Evolutionary conservation across 2,113 vertebrate species (phyloP).

Genomic region (Donacobius atricapilla): DNA sequence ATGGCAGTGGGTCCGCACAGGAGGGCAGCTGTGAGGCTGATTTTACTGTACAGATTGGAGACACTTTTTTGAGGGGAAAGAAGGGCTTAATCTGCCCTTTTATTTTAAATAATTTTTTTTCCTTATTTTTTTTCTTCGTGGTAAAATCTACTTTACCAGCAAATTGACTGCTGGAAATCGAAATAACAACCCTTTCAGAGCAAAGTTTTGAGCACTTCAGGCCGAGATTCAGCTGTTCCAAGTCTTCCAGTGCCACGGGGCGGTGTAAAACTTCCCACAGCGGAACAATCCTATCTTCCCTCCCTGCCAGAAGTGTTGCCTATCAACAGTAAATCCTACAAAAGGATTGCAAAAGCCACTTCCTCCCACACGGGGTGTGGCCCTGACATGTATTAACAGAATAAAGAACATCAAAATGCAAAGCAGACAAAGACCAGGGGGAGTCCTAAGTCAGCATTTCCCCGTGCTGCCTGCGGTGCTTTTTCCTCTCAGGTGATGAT

Average conservation of each 20-base stretch:
- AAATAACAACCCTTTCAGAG: neutral
- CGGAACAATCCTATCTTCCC: neutral
- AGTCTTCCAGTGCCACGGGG: neutral
- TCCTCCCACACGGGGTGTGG: constrained; percentile 57
- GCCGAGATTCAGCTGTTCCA: neutral
- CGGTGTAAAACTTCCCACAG: neutral
- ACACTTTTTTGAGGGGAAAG: neutral
- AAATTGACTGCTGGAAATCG: neutral
- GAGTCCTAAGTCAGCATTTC: neutral
- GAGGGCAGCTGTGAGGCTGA: neutral
- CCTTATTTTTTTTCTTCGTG: neutral
- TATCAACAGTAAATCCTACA: constrained; percentile 17
- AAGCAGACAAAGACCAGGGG: neutral
- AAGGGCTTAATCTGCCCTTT: neutral
- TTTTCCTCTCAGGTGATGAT: neutral
- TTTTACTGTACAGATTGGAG: neutral
- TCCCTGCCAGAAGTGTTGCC: constrained; percentile 22
- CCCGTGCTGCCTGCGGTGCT: neutral
- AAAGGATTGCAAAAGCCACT: constrained; percentile 41
- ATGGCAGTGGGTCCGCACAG: neutral
- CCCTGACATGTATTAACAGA: constrained; percentile 51
- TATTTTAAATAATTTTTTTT: neutral
- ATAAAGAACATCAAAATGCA: neutral
- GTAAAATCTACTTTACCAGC: neutral
- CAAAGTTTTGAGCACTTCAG: neutral